These are phyloP conservation scores for Andrena haemorrhoa DNA, from an alignment of 2,888 invertebrate genomes.

Conservation along the genomic window DNA sequence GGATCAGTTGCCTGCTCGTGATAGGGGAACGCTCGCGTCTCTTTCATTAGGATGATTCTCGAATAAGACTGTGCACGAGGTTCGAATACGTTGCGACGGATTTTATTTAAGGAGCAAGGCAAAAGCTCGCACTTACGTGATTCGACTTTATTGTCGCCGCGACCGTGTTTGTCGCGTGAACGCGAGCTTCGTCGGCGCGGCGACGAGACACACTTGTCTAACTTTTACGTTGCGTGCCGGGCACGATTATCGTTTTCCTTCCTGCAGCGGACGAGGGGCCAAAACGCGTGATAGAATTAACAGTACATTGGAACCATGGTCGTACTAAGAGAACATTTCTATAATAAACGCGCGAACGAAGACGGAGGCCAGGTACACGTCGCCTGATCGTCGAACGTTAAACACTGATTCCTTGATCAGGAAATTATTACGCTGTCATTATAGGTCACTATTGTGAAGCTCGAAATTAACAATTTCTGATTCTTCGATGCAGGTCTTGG, in stretches of 20 bases:
- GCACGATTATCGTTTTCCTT: conserved; percentile 66
- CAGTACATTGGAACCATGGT: conserved; percentile 52
- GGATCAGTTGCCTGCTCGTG: conserved; percentile 33
- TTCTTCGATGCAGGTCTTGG: conserved; percentile 9
- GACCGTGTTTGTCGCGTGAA: conserved; percentile 3
- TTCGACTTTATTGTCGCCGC: conserved; percentile 9
- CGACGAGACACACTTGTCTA: conserved; percentile 24
- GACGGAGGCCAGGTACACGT: neutral
- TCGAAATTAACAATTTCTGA: neutral
- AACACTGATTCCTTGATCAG: neutral
- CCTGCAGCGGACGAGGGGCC: conserved; percentile 79
- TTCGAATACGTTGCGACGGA: conserved; percentile 30
- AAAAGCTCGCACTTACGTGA: conserved; percentile 4
- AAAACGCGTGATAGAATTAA: conserved; percentile 78
- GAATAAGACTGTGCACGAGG: conserved; percentile 45
- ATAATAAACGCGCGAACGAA: conserved; percentile 61
- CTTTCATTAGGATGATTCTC: conserved; percentile 34
- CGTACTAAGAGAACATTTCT: conserved; percentile 49
- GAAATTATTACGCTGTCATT: no score
- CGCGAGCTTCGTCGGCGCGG: neutral
- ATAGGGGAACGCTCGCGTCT: conserved; percentile 29
- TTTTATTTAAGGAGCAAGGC: conserved; percentile 3
- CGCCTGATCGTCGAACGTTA: neutral
- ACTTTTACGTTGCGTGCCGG: conserved; percentile 45
- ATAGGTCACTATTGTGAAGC: neutral